Conservation (phyloP, 1,140 invertebrate species). For the Whitmania pigra region DNA sequence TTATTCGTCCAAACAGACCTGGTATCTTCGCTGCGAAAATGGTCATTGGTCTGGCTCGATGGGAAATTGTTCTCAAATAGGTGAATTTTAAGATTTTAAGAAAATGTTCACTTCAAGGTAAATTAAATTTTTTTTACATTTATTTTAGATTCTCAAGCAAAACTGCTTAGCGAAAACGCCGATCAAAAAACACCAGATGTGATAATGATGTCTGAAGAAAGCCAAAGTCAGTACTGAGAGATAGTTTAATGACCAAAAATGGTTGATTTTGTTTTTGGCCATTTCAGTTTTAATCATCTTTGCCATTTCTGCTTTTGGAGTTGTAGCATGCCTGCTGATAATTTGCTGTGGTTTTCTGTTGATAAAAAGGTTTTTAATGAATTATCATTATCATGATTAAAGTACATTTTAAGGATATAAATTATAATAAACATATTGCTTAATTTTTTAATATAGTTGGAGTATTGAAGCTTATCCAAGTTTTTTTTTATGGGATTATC, state of each 20-base stretch:
- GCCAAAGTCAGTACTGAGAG: background rate
- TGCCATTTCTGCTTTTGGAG: background rate
- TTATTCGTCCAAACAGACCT: background rate
- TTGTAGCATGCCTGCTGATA: background rate
- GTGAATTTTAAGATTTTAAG: too few relatives aligned
- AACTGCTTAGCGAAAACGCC: background rate
- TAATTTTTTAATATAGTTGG: too few relatives aligned
- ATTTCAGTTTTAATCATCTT: constrained; percentile 11
- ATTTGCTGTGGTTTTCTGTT: constrained; percentile 3
- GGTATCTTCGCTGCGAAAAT: background rate
- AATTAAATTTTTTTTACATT: background rate
- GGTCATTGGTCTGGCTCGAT: background rate
- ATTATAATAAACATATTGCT: too few relatives aligned
- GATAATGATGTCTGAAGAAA: constrained; percentile 2
- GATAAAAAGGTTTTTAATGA: background rate
- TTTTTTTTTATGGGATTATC: too few relatives aligned
- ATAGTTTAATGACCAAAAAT: background rate
- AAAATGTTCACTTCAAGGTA: too few relatives aligned
- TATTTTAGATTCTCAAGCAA: background rate
- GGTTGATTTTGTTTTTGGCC: background rate
- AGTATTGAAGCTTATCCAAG: too few relatives aligned
- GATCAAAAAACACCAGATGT: background rate
- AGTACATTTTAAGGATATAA: too few relatives aligned
- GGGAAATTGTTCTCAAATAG: background rate
- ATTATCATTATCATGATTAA: too few relatives aligned